Evolutionary conservation across 2,888 invertebrate genomes (phyloP).

Genomic region (Pseudanteris insignis): DNA sequence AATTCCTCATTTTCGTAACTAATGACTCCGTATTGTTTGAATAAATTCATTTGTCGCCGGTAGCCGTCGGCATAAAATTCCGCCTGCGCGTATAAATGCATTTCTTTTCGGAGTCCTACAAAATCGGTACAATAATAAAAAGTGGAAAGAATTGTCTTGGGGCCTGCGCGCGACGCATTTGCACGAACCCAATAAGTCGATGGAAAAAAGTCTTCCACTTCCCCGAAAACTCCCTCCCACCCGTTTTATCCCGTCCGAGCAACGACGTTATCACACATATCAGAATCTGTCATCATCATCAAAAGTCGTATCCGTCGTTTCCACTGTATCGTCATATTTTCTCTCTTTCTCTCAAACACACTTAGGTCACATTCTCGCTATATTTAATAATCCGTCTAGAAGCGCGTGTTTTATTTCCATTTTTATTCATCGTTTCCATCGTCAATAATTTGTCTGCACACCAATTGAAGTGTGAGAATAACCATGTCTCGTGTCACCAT

Average conservation of each 20-base stretch:
- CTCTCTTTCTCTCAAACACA: too few relatives aligned
- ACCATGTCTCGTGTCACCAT: conserved; percentile 20
- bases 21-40: too few relatives aligned
- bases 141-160: conserved; percentile 2
- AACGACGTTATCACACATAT: conserved; percentile 41
- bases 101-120: conserved; percentile 5
- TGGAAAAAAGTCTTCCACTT: conserved; percentile 10
- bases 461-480: conserved; percentile 56
- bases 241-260: conserved; percentile 38
- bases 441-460: conserved; percentile 25
- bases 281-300: conserved; percentile 35
- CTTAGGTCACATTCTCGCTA: conserved; percentile 38
- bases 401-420: conserved; percentile 32
- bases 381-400: conserved; percentile 40
- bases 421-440: conserved; percentile 19
- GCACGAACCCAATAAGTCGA: conserved; percentile 34
- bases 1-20: too few relatives aligned
- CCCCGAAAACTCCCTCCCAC: conserved; percentile 36
- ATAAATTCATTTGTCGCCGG: too few relatives aligned
- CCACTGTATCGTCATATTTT: conserved; percentile 17
- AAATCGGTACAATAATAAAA: conserved; percentile 8
- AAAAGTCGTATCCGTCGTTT: conserved; percentile 28
- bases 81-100: conserved; percentile 29
- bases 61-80: too few relatives aligned
- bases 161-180: conserved; percentile 16